phyloP scores from a whole-genome alignment of 2,797 vertebrate species.

The Tangara arthus region DNA sequence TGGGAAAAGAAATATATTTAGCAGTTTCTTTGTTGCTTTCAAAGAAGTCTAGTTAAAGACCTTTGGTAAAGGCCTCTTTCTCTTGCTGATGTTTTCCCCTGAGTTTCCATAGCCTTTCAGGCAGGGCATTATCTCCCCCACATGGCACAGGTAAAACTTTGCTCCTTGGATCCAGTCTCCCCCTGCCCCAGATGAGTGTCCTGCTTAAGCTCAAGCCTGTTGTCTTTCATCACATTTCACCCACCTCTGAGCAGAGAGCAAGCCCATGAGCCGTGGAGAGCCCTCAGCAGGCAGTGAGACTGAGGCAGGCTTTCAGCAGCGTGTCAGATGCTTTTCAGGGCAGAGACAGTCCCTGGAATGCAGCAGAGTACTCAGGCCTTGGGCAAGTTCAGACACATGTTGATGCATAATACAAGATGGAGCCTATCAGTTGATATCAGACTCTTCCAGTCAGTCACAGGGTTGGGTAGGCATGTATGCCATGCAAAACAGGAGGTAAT shows the following conservation, averaged over 20 bases:
- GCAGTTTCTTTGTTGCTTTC: neutral
- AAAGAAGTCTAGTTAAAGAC: neutral
- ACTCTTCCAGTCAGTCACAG: neutral
- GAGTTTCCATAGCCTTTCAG: neutral
- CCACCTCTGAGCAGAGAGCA: neutral
- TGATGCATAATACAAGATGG: neutral
- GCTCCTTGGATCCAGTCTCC: rapidly evolving
- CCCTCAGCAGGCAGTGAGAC: neutral
- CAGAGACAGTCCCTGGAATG: constrained; percentile 12
- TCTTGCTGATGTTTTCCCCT: neutral
- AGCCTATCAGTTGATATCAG: neutral
- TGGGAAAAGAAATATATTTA: neutral
- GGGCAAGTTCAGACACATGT: neutral
- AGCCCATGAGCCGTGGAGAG: rapidly evolving
- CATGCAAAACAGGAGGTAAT: neutral
- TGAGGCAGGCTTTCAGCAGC: neutral
- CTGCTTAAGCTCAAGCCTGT: neutral
- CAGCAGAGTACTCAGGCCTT: neutral
- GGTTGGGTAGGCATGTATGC: neutral
- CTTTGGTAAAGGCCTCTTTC: neutral
- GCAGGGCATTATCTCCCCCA: neutral
- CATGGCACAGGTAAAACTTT: neutral
- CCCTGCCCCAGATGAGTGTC: rapidly evolving
- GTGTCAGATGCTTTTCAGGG: neutral
- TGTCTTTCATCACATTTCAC: rapidly evolving